phyloP scores from a whole-genome alignment of 2,888 invertebrate species.

The Amphipyra tragopoginis region DNA sequence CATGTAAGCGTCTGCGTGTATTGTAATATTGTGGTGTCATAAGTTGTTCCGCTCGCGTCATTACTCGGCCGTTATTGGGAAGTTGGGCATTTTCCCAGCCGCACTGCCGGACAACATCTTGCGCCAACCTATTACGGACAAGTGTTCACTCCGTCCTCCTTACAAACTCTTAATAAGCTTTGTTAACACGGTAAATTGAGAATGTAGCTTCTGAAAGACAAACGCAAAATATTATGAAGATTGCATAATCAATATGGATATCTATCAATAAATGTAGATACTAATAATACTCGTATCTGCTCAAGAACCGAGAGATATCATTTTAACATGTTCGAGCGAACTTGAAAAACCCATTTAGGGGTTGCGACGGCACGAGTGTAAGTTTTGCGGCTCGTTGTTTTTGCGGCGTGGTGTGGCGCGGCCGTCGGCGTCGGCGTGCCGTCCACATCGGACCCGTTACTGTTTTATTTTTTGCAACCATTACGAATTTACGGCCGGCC shows the following conservation, averaged over 20 bases:
- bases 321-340: conserved; percentile 63
- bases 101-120: conserved; percentile 84
- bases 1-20: conserved; percentile 48
- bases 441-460: conserved; percentile 70
- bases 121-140: conserved; percentile 86
- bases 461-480: conserved; percentile 88
- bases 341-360: conserved; percentile 83
- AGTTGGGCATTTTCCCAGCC: conserved; percentile 80
- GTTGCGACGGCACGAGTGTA: conserved; percentile 71
- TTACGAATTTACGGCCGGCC: conserved; percentile 88
- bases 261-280: conserved; percentile 49
- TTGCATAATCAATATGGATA: conserved; percentile 19
- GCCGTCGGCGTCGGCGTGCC: conserved; percentile 59
- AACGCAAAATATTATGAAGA: neutral
- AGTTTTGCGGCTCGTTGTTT: conserved; percentile 83
- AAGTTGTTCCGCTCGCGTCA: conserved; percentile 80
- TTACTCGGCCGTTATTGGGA: conserved; percentile 85
- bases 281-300: conserved; percentile 16
- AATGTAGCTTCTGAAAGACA: conserved; percentile 8
- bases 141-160: conserved; percentile 76
- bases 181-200: conserved; percentile 58
- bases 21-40: conserved; percentile 72
- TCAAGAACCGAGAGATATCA: conserved; percentile 45
- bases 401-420: conserved; percentile 67
- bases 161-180: conserved; percentile 73